Evolutionary conservation across 2,888 invertebrate species (phyloP).

Genomic region (Amiota mariae): DNA sequence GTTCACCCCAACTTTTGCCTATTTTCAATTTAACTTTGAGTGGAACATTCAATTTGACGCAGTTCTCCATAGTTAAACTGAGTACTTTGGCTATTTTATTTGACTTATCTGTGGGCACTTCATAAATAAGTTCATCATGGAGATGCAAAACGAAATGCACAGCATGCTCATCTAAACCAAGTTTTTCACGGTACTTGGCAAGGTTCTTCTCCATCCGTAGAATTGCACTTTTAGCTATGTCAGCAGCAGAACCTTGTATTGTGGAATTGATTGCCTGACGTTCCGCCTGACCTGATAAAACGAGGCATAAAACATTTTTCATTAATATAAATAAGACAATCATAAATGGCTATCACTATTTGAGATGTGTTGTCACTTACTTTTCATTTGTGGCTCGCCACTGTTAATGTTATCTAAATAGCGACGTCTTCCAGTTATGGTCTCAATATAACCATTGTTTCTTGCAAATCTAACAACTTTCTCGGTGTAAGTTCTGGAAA

Average conservation of each 20-base stretch:
- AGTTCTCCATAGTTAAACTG: constrained; percentile 86
- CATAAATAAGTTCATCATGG: constrained; percentile 97
- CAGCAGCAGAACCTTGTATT: constrained; percentile 97
- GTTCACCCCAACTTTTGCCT: constrained; percentile 86
- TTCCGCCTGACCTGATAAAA: constrained; percentile 84
- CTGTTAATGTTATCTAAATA: constrained; percentile 85
- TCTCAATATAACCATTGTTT: constrained; percentile 85
- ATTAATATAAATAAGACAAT: neutral
- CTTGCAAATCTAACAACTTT: constrained; percentile 79
- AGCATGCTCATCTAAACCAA: constrained; percentile 65
- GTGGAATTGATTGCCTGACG: constrained; percentile 97
- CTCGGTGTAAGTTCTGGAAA: constrained; percentile 59
- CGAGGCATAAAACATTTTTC: neutral
- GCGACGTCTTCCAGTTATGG: constrained; percentile 85
- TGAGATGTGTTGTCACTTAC: constrained; percentile 73
- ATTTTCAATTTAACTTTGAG: constrained; percentile 90
- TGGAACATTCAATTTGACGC: constrained; percentile 82
- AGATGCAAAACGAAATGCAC: constrained; percentile 89
- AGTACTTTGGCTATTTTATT: constrained; percentile 78
- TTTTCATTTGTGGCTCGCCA: constrained; percentile 76
- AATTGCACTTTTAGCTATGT: constrained; percentile 94
- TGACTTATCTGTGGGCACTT: constrained; percentile 80
- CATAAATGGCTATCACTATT: neutral
- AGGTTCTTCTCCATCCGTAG: constrained; percentile 81
- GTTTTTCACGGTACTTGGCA: constrained; percentile 69